Percentiles rank a stretch among this genome's conserved stretches.
Evolutionary conservation across 2,113 vertebrate species (phyloP).

Genomic region (Engystomops pustulosus): DNA sequence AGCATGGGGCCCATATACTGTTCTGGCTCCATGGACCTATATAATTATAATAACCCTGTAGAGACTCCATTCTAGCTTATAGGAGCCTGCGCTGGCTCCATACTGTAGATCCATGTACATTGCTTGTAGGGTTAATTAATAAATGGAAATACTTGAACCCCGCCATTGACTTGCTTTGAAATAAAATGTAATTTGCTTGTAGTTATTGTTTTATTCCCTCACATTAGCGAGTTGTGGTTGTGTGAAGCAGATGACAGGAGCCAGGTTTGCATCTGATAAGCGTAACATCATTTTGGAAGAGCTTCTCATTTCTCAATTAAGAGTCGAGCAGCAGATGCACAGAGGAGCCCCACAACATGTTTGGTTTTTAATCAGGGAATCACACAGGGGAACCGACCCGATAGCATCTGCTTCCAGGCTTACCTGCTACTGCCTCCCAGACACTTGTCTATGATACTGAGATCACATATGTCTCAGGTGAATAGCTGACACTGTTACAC

Average conservation of each 20-base stretch:
- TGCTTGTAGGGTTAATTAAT: not conserved
- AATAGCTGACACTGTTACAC: not conserved
- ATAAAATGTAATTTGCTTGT: not conserved
- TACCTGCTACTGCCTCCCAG: constrained; percentile 45
- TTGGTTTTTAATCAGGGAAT: constrained; percentile 52
- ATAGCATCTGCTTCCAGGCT: constrained; percentile 48
- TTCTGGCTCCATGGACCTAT: no score
- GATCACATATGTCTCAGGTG: constrained; percentile 1
- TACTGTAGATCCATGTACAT: not conserved
- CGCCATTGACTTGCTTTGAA: not conserved
- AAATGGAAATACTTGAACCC: not conserved
- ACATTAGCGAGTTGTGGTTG: not conserved
- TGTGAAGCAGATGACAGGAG: not conserved
- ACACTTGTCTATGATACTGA: not conserved
- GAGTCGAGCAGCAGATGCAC: constrained; percentile 36
- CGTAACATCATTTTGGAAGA: constrained; percentile 43
- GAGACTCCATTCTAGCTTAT: no score
- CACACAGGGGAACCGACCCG: constrained; percentile 35
- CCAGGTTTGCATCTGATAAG: constrained; percentile 25
- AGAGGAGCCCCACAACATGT: constrained; percentile 48
- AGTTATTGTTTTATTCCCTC: not conserved
- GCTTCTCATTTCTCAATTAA: constrained; percentile 55
- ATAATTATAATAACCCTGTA: no score
- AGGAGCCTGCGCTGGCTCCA: no score
- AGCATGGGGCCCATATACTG: no score